Base-by-base conservation (phyloP, 1,140 invertebrate genomes). In the Stegodyphus dumicola region DNA sequence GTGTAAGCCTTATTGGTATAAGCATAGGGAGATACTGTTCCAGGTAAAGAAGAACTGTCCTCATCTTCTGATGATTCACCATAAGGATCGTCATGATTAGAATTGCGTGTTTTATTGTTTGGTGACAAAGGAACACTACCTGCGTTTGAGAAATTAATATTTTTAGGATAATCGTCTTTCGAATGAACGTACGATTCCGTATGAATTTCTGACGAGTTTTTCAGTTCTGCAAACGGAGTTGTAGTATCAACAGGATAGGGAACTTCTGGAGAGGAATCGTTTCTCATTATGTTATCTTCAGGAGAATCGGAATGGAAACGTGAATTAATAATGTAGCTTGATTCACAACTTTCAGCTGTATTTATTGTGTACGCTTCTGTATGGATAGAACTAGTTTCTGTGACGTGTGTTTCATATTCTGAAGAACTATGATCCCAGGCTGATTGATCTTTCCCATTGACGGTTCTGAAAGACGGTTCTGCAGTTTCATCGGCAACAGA, bases 1-100 rank as follows among this genome's bases (percentile, higher is more conserved):
- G 73, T 53, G 18, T 86, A 86, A 15, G 85, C 77, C n/a, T 80
- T 86, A 51, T 86, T 86, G 71, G 77, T 86, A 51, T 86, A 86
- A 51, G 77, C 77, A 60, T 86, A 86, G 7, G 69, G 85, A 7
- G 85, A 86, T 11, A 80, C 85, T 1, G 33, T 79, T 10, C 77
- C 85, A 69, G 60, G 77, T 48, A 79, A 52, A 15, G 64, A 80
- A 56, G 85, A 69, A 64, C 71, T 86, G 9, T 56, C 73, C 11
- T 83, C 79, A 6, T 85, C 81, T 48, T 85, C 81, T 17, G 85
- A 86, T 9, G 85, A 86, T 48, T 77, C 75, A 13, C 49, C 75
- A 33, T 77, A 85, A 54, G 85, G 64, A 69, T 53, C 17, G 11
- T 80, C 64, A 18, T 18, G 69, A 51, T 75, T 79, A 7, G 70